Evolutionary conservation across 2,888 invertebrate species (phyloP).

Genomic region (Troglohyphantes excavatus): DNA sequence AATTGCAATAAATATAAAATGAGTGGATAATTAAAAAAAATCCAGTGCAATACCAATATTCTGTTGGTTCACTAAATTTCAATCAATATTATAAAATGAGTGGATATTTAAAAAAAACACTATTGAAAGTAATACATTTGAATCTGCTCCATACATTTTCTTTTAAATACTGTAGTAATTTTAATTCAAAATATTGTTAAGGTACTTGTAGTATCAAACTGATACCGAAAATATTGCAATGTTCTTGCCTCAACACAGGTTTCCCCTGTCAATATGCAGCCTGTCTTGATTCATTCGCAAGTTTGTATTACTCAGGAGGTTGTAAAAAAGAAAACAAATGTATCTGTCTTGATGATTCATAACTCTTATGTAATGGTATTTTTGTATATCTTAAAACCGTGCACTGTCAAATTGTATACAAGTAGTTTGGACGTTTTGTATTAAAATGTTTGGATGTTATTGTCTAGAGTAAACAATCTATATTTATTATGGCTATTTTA

Average conservation of each 20-base stretch:
- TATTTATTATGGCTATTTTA: not conserved
- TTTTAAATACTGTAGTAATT: no score
- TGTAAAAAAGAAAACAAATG: conserved; percentile 65
- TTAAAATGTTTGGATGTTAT: conserved; percentile 14
- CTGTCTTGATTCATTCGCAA: conserved; percentile 73
- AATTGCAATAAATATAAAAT: no score
- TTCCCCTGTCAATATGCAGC: conserved; percentile 44
- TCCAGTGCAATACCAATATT: no score
- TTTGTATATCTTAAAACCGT: conserved; percentile 62
- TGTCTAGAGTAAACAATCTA: not conserved
- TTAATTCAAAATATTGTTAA: no score
- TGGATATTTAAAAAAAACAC: no score
- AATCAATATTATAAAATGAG: no score
- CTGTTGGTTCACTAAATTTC: no score
- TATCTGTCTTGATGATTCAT: conserved; percentile 57
- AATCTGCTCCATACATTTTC: no score
- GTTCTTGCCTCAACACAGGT: conserved; percentile 25
- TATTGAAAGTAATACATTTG: no score
- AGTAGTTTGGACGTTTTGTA: not conserved
- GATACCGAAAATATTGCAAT: not conserved
- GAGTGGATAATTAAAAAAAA: no score
- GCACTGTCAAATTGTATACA: conserved; percentile 22
- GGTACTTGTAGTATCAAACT: not conserved
- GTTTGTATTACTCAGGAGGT: conserved; percentile 77
- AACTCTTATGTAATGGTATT: conserved; percentile 66